A percentile compares a stretch with the other conserved stretches of the same genome.
These are phyloP conservation scores for Heliothis subflexa DNA, from an alignment of 1,140 invertebrate genomes.

Conservation along the genomic window DNA sequence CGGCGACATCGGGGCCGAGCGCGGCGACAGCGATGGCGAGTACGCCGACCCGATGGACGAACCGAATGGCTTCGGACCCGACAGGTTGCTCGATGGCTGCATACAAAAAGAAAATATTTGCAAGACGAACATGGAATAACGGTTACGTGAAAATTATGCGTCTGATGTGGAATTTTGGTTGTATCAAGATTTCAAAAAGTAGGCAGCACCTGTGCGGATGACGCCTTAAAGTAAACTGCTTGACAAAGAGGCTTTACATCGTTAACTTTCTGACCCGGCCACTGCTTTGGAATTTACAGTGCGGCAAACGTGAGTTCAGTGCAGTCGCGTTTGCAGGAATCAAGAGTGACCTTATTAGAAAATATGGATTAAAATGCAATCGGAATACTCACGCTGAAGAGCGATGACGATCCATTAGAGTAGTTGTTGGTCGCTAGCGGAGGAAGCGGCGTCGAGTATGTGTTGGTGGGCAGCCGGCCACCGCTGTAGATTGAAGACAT, in stretches of 20 bases:
- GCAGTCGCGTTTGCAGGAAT: not conserved
- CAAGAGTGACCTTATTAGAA: too few species aligned
- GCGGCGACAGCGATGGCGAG: constrained; percentile 82
- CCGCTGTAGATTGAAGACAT: constrained; percentile 80
- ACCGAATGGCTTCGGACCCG: constrained; percentile 89
- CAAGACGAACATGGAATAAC: not conserved
- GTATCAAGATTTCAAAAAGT: too few species aligned
- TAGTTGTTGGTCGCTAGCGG: constrained; percentile 86
- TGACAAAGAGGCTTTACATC: too few species aligned
- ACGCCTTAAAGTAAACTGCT: too few species aligned
- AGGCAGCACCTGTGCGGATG: too few species aligned
- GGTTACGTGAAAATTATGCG: too few species aligned
- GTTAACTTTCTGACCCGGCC: too few species aligned
- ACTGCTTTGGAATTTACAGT: not conserved
- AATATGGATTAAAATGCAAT: not conserved
- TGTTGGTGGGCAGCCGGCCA: constrained; percentile 88
- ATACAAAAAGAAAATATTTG: constrained; percentile 26
- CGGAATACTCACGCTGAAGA: constrained; percentile 79
- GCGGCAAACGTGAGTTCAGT: not conserved
- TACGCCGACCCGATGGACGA: constrained; percentile 82
- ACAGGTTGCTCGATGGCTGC: constrained; percentile 84
- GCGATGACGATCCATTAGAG: constrained; percentile 77
- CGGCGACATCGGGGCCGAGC: constrained; percentile 83
- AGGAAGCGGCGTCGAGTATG: constrained; percentile 89
- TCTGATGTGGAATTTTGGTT: too few species aligned